Conservation (phyloP, 2,797 vertebrate genomes). For the Amblyraja radiata region DNA sequence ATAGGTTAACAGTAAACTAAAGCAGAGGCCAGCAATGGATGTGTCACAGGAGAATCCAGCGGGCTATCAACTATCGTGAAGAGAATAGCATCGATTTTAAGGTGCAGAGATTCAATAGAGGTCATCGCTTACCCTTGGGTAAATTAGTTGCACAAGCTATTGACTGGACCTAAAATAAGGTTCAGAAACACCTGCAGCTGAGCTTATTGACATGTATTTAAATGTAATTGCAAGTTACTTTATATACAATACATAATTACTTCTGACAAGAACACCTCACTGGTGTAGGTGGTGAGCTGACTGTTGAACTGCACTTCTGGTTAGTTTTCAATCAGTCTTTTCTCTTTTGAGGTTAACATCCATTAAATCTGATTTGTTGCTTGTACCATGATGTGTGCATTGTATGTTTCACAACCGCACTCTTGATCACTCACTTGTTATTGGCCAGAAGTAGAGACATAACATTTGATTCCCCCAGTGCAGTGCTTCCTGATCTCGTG, state of each 20-base stretch:
- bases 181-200: background rate
- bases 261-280: background rate
- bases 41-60: background rate
- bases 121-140: background rate
- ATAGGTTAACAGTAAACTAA: background rate
- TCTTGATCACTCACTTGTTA: background rate
- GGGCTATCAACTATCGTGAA: background rate
- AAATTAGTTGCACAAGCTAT: slow-evolving; percentile 1
- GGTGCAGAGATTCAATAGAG: background rate
- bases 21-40: background rate
- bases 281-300: background rate
- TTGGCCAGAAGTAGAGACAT: no score
- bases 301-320: background rate
- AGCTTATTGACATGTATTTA: background rate
- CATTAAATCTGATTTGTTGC: background rate
- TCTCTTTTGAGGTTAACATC: background rate
- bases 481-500: background rate
- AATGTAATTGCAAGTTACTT: background rate
- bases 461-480: background rate
- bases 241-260: background rate
- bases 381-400: background rate
- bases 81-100: slow-evolving; percentile 28
- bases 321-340: background rate
- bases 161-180: background rate
- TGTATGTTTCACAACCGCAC: background rate